Evolutionary conservation across 2,113 vertebrate genomes (phyloP).

Genomic region (Ancistrus triradiatus): DNA sequence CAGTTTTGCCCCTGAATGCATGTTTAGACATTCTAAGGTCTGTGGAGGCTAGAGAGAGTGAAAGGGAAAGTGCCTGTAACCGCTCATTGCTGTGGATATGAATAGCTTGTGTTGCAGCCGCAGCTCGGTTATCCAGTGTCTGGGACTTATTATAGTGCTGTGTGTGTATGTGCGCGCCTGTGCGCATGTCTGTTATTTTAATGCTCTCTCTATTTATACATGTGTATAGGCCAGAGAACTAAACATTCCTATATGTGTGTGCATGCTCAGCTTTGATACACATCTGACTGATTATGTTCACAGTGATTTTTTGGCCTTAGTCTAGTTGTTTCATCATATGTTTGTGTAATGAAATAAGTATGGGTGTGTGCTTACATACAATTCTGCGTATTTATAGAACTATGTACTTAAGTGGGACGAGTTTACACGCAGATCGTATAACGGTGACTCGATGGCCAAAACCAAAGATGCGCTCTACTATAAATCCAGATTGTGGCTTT

Average conservation of each 20-base stretch:
- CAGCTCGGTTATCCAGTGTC: slow-evolving; percentile 68
- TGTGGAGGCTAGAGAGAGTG: slow-evolving; percentile 26
- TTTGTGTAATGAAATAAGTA: slow-evolving; percentile 17
- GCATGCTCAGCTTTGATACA: slow-evolving; percentile 21
- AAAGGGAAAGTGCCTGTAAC: slow-evolving; percentile 47
- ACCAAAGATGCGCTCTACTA: neutral
- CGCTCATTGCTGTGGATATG: slow-evolving; percentile 74
- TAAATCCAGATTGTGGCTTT: slow-evolving; percentile 37
- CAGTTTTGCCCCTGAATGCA: slow-evolving; percentile 18
- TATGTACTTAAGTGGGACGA: neutral
- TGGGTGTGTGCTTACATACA: slow-evolving; percentile 22
- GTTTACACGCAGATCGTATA: neutral
- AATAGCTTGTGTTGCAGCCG: slow-evolving; percentile 71
- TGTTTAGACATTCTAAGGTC: slow-evolving; percentile 32
- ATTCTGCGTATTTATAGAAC: slow-evolving; percentile 11
- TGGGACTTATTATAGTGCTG: slow-evolving; percentile 74
- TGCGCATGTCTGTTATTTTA: slow-evolving; percentile 42
- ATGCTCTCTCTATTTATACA: slow-evolving; percentile 43
- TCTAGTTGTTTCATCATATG: slow-evolving; percentile 1
- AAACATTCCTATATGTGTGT: slow-evolving; percentile 31
- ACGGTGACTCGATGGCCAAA: neutral
- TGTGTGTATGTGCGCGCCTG: slow-evolving; percentile 59
- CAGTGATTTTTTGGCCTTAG: slow-evolving; percentile 9
- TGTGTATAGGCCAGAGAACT: slow-evolving; percentile 24
- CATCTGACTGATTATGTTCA: slow-evolving; percentile 22